Evolutionary conservation across 2,888 invertebrate genomes (phyloP), one percentile per base, ranked within the genome.

Genomic region (Lutraria lutraria): DNA sequence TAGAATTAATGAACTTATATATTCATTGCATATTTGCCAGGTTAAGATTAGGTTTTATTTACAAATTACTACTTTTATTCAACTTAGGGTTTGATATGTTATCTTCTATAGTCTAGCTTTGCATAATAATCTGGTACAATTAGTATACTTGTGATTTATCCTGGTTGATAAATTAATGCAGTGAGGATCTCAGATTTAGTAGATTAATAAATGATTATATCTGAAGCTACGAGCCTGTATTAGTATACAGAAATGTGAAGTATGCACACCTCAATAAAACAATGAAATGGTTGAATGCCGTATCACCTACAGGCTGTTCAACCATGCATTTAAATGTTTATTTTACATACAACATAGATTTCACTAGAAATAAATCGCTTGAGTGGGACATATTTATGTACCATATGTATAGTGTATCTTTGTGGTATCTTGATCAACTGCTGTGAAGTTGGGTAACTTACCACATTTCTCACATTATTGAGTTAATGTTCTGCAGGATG

Each of bases 231-330:
- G 60, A n/a, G 21, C 12, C 25, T 68, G 25, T 68, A 4, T 21
- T 68, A 63, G n/a, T 63, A 63, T 63, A 13, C 8, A 68, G 25
- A 68, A n/a, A 68, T 68, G 63, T 68, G 63, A 91, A 93, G 94
- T 94, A 86, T 90, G 93, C 92, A 16, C 12, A 29, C 25, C 76
- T 76, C 76, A 31, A 76, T 76, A 76, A 76, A 76, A 76, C 76
- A 76, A 76, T 76, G 19, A 76, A 34, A 76, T 31, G 76, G 34
- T 76, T 76, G 76, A 76, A 76, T 76, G 34, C 76, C 31, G 31
- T 76, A 76, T 76, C 76, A 76, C 76, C 34, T 19, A 76, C 34
- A 34, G 76, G 34, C 34, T 76, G 76, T 76, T 15, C 19, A 76
- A 76, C 76, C 76, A 76, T 25, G 31, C 34, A 34, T 31, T 13